Percentiles rank a stretch among this genome's conserved stretches.
Conservation (phyloP, 1,140 invertebrate genomes). For the Triops longicaudatus region DNA sequence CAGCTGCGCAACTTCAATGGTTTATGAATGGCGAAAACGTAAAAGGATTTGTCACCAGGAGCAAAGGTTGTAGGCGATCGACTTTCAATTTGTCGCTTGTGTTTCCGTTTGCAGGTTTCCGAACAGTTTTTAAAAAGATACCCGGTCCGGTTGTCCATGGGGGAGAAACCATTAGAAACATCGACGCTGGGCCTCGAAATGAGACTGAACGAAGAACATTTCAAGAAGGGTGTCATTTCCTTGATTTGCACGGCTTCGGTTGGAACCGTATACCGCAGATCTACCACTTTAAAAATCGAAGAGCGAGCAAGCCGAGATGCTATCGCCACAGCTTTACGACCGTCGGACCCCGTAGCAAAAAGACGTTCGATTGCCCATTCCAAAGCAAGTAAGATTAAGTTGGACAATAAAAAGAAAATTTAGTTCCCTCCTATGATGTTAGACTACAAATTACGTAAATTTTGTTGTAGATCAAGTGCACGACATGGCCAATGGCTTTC, state of each 20-base stretch:
- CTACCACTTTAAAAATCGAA: constrained; percentile 19
- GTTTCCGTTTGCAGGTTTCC: background rate
- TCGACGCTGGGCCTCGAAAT: constrained; percentile 21
- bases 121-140: constrained; percentile 6
- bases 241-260: constrained; percentile 22
- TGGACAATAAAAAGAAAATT: background rate
- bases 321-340: constrained; percentile 11
- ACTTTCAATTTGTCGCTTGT: background rate
- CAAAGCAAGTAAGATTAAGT: background rate
- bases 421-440: background rate
- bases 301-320: constrained; percentile 9
- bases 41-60: background rate
- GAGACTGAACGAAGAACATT: background rate
- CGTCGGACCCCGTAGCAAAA: background rate
- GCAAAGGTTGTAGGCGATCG: background rate
- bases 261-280: constrained; percentile 21
- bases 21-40: constrained; percentile 26
- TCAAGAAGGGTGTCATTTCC: constrained; percentile 17
- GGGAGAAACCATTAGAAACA: constrained; percentile 20
- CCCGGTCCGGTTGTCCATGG: constrained; percentile 20
- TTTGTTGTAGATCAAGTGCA: background rate
- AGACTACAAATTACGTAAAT: background rate
- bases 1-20: constrained; percentile 23
- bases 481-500: background rate
- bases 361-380: constrained; percentile 14